phyloP scores from a whole-genome alignment of 2,888 invertebrate species.

The Perizoma affinitatum region DNA sequence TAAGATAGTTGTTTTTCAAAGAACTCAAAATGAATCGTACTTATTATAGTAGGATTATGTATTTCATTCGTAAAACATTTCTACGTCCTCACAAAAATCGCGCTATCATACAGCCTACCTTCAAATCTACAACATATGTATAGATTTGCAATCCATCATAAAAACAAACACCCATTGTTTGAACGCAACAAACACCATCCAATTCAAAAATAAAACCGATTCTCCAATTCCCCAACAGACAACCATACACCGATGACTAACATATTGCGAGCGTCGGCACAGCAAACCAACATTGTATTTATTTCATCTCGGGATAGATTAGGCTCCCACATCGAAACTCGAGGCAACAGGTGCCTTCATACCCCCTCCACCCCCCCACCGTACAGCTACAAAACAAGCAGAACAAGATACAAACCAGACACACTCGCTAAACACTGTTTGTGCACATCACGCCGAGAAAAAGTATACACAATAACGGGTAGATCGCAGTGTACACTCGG shows the following conservation, averaged over 20 bases:
- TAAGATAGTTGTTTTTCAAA: too few species aligned
- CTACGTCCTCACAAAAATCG: too few species aligned
- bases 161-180: conserved; percentile 23
- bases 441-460: conserved; percentile 59
- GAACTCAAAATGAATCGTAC: too few species aligned
- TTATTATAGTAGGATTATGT: too few species aligned
- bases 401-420: conserved; percentile 63
- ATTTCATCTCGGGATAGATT: conserved; percentile 76
- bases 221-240: conserved; percentile 42
- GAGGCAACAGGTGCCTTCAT: conserved; percentile 73
- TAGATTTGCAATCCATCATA: neutral
- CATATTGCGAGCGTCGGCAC: conserved; percentile 50
- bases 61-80: neutral
- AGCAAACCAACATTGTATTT: conserved; percentile 71
- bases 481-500: conserved; percentile 17
- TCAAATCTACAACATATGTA: neutral
- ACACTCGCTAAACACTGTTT: conserved; percentile 63
- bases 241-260: conserved; percentile 46
- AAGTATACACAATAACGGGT: conserved; percentile 52
- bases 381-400: conserved; percentile 61
- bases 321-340: conserved; percentile 64
- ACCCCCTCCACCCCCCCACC: conserved; percentile 31
- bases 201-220: conserved; percentile 32
- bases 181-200: conserved; percentile 19
- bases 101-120: neutral